Evolutionary conservation across 2,113 vertebrate genomes (phyloP), one percentile per base, ranked within the genome.

Genomic region (Carassius auratus): DNA sequence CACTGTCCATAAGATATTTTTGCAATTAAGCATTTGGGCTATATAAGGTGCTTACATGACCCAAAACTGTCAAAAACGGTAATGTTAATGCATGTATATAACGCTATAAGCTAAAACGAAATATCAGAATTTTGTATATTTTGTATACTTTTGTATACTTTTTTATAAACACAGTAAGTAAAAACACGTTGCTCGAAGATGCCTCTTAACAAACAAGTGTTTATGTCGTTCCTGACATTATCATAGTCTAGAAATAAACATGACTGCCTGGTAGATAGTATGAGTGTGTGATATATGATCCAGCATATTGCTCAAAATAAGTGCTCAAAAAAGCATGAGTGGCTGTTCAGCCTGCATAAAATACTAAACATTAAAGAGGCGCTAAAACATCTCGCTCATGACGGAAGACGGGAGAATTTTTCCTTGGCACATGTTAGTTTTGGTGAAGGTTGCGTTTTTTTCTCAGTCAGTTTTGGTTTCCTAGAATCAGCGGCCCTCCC

Each of bases 381-480:
- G 8, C 21, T 8, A 19, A 30, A 66, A 17, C 14, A 33, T 2
- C 8, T 45, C 0, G 12, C 64, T n/a, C n/a, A n/a, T n/a, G n/a
- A n/a, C n/a, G n/a, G n/a, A n/a, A n/a, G n/a, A n/a, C n/a, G n/a
- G n/a, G n/a, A n/a, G 38, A 62, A 52, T 57, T 36, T 62, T n/a
- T 59, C 23, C 3, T 9, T 76, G 74, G 26, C 82, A 81, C 76
- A 62, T 78, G 76, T 15, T 19, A 2, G 77, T 71, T 81, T 84
- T 75, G 81, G 14, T 61, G 42, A 69, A 69, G 55, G 64, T 61
- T 68, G 82, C 86, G 88, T 88, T 89, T 87, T 79, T 88, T 52
- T 74, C 84, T 74, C 84, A 89, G 83, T 89, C 91, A 76, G 88
- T 84, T 89, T 79, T 84, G 85, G 86, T 90, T 92, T 92, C 93